Evolutionary conservation across 92 coral and sea anemone genomes (phyloP), one percentile per base, ranked within the genome.

Genomic region (Porites divaricata): DNA sequence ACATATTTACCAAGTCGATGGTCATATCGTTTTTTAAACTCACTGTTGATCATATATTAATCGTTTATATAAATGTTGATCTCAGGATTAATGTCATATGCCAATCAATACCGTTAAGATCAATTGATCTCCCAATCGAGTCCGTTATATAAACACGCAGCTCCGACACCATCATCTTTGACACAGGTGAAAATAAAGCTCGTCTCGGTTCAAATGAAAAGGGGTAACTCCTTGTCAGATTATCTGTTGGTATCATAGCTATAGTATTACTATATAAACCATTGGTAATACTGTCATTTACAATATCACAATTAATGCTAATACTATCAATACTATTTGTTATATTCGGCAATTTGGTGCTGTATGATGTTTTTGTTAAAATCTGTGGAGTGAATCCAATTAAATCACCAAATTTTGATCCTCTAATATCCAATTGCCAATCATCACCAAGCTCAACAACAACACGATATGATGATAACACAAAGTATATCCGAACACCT

Each of bases 1-100:
- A 79, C 85, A 59, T 72, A 62, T 79, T 21, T n/a, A 4, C 90
- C 90, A n/a, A 63, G 0, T 7, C 76, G 65, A 6, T 86, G 90
- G 52, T 75, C 79, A 20, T 87, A 87, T 9, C 21, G 11, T 57
- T 23, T 87, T 53, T 80, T 86, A 45, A 59, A 79, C 51, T 79
- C 81, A 64, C 85, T 26, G 1, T 71, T 10, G 14, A 64, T 64
- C 61, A 25, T 14, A 28, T 19, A 74, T 64, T 74, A 54, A 2
- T 57, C 2, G 9, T 9, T 57, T 57, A 57, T 6, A 61, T 22
- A 15, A 21, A 17, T 58, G 19, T 9, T 58, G 63, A 9, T 58
- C 14, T 58, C 15, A 9, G 19, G 2, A 58, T 58, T 15, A 15
- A 58, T 15, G 63, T 15, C 15, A 58, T 6, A 58, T 6, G 15